phyloP scores from a whole-genome alignment of 23 tunicate genomes.

The Pegea sp. region DNA sequence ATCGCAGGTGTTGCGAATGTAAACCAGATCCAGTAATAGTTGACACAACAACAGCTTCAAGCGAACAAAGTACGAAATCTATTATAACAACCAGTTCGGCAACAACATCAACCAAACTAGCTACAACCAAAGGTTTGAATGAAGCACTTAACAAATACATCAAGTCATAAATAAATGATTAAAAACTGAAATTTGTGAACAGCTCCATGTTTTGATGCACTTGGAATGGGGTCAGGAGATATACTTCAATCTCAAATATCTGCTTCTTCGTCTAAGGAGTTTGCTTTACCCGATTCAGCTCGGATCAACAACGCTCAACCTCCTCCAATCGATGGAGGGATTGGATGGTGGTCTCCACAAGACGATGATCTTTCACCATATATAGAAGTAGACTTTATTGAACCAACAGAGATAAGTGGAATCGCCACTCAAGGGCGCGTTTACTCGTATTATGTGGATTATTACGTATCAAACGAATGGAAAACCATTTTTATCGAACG shows the following conservation, averaged over 20 bases:
- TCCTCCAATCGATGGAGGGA: background rate
- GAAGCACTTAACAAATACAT: too few relatives aligned
- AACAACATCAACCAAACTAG: too few relatives aligned
- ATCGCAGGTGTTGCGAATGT: too few relatives aligned
- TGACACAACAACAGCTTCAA: too few relatives aligned
- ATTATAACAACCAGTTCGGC: too few relatives aligned
- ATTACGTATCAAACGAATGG: conserved; percentile 23
- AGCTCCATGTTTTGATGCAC: conserved; percentile 25
- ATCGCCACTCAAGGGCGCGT: conserved; percentile 57
- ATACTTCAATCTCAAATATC: conserved; percentile 22
- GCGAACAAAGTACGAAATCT: too few relatives aligned
- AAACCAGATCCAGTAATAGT: too few relatives aligned
- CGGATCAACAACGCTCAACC: conserved; percentile 7
- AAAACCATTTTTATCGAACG: background rate
- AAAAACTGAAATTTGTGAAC: background rate
- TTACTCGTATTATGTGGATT: conserved; percentile 25
- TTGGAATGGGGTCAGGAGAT: conserved; percentile 61
- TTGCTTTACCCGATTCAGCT: conserved; percentile 20
- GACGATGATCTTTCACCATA: conserved; percentile 24
- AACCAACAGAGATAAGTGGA: conserved; percentile 38
- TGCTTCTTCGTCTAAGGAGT: conserved; percentile 32
- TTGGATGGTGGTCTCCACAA: conserved; percentile 45
- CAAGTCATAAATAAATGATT: too few relatives aligned
- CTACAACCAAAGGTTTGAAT: too few relatives aligned
- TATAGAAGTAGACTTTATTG: conserved; percentile 46